Evolutionary conservation across 35 echinoderm and acorn worm genomes (phyloP), one percentile per base, ranked within the genome.

Genomic region (Acanthaster planci): DNA sequence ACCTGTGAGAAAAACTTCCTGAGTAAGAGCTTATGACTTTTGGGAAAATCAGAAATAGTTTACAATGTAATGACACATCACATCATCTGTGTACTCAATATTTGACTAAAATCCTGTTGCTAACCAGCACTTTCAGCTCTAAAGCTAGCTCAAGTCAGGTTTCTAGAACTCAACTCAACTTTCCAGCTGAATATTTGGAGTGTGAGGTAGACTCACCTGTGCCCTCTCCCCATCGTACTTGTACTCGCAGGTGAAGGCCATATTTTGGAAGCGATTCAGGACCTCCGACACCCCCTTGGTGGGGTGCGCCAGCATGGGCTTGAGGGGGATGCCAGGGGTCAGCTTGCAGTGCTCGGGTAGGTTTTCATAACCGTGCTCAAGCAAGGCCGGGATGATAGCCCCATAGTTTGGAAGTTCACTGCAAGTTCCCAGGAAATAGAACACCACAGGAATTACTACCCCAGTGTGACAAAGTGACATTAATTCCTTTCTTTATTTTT

Each of bases 201-300:
- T 56, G 55, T 57, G 29, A 5, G 0, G 30, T 82, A 8, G 14
- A 52, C 88, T 17, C 85, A 97, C 95, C 92, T 97, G 95, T 37
- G 95, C 95, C 58, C 95, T 78, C 75, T 97, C 95, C 23, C 95
- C 95, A 79, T 97, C 95, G 72, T 97, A 97, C 77, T 97, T 97
- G 75, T 93, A 97, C 75, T 97, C 95, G 85, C 95, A 93, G 12
- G 92, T 91, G 52, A 97, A 97, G 5, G 91, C 85, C 76, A 90
- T 93, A 55, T 97, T 86, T 53, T 97, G 91, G 54, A 97, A 97
- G 22, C 95, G 47, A 52, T 93, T 86, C 0, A 97, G 76, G 8
- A 97, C 95, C 58, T 97, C 95, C 32, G 84, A 87, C 18, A 97
- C 92, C 42, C 95, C 95, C 67, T 97, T 97, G 76, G 95, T 97